These are phyloP conservation scores for Synanthedon andrenaeformis DNA, from an alignment of 2,888 invertebrate species.

Conservation along the genomic window DNA sequence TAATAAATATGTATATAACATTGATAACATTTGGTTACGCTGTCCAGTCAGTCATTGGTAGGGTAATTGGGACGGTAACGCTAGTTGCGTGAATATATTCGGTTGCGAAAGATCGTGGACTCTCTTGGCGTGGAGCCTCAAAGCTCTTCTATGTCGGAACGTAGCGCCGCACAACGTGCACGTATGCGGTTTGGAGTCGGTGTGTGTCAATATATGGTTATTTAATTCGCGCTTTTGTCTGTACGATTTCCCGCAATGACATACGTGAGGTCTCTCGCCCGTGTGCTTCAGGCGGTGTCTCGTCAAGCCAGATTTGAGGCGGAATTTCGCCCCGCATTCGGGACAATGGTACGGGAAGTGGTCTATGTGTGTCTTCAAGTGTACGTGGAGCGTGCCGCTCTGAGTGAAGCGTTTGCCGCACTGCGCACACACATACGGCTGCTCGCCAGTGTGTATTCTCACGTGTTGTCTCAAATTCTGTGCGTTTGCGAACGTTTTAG, in stretches of 20 bases:
- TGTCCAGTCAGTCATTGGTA: not conserved
- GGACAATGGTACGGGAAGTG: conserved; percentile 69
- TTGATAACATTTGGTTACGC: not conserved
- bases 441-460: conserved; percentile 72
- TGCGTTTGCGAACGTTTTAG: conserved; percentile 70
- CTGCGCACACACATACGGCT: conserved; percentile 67
- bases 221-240: conserved; percentile 71
- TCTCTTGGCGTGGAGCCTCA: conserved; percentile 56
- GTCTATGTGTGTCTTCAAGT: conserved; percentile 70
- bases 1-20: not conserved
- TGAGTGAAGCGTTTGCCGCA: conserved; percentile 76
- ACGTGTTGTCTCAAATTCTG: conserved; percentile 72
- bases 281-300: conserved; percentile 72
- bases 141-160: conserved; percentile 65
- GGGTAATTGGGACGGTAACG: not conserved
- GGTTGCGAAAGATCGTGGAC: conserved; percentile 35
- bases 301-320: conserved; percentile 66
- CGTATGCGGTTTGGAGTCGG: conserved; percentile 64
- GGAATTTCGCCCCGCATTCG: conserved; percentile 72
- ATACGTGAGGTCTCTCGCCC: conserved; percentile 72
- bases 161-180: conserved; percentile 68
- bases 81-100: not conserved
- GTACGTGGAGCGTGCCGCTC: conserved; percentile 74
- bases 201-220: conserved; percentile 65
- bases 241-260: conserved; percentile 70